Conservation (phyloP, 30 jellyfish, hydroid and myxozoan species). For the Nemopilema nomurai region DNA sequence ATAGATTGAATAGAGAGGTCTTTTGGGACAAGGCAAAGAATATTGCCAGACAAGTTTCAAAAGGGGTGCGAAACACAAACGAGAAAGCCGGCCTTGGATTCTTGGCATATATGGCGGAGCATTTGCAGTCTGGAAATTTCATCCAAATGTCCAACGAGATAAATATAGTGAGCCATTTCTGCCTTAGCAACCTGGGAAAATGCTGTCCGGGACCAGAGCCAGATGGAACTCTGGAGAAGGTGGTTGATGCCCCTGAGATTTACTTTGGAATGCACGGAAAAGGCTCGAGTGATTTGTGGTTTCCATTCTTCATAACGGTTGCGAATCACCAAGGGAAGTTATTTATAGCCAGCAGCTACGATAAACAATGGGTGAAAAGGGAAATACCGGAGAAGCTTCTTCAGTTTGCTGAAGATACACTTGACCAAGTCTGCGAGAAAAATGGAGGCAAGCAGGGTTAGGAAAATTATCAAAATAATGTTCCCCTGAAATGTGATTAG, state of each 20-base stretch:
- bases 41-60: slow-evolving; percentile 1
- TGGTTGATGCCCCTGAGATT: slow-evolving; percentile 54
- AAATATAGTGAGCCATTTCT: slow-evolving; percentile 7
- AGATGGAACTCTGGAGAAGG: slow-evolving; percentile 23
- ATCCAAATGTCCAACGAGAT: neutral
- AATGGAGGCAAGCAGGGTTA: neutral
- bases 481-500: neutral
- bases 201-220: slow-evolving; percentile 59
- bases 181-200: slow-evolving; percentile 50
- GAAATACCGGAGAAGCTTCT: slow-evolving; percentile 22
- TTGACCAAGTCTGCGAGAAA: neutral
- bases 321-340: slow-evolving; percentile 45
- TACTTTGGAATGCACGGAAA: slow-evolving; percentile 52
- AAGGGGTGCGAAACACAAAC: slow-evolving; percentile 5
- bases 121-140: neutral
- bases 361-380: slow-evolving; percentile 17
- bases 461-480: no score
- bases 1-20: neutral
- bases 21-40: slow-evolving; percentile 48
- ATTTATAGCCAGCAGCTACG: slow-evolving; percentile 13
- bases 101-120: slow-evolving; percentile 18
- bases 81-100: neutral
- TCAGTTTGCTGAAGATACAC: slow-evolving; percentile 6
- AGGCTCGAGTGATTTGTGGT: neutral
- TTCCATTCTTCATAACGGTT: slow-evolving; percentile 40